Conservation (phyloP, 2,113 vertebrate genomes). For the Condylura cristata region DNA sequence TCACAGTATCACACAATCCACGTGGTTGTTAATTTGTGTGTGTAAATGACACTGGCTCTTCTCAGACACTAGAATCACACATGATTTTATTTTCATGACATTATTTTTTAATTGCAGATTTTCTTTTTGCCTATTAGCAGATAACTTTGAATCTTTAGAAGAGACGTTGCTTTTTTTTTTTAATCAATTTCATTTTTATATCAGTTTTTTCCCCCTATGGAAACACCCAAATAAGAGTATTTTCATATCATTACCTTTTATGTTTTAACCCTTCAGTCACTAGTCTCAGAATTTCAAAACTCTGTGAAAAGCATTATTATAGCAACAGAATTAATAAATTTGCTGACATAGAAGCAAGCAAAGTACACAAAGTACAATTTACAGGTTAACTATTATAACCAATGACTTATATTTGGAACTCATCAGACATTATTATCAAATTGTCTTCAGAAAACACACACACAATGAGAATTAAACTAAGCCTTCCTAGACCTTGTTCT, state of each 20-base stretch:
- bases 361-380: not conserved
- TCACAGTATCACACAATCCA: not conserved
- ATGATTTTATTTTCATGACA: not conserved
- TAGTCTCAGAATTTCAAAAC: not conserved
- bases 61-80: not conserved
- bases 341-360: not conserved
- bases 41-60: not conserved
- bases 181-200: not conserved
- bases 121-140: not conserved
- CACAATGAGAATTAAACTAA: not conserved
- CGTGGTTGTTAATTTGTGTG: not conserved
- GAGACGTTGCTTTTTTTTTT: not conserved
- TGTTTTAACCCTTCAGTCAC: not conserved
- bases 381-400: not conserved
- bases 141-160: not conserved
- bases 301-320: not conserved
- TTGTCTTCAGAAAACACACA: not conserved
- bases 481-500: not conserved
- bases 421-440: not conserved
- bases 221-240: not conserved
- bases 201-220: too few species aligned
- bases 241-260: not conserved
- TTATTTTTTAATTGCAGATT: not conserved
- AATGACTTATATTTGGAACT: not conserved
- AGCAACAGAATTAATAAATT: not conserved